Evolutionary conservation across 1,140 invertebrate species (phyloP).

Genomic region (Trichonephila clavipes): DNA sequence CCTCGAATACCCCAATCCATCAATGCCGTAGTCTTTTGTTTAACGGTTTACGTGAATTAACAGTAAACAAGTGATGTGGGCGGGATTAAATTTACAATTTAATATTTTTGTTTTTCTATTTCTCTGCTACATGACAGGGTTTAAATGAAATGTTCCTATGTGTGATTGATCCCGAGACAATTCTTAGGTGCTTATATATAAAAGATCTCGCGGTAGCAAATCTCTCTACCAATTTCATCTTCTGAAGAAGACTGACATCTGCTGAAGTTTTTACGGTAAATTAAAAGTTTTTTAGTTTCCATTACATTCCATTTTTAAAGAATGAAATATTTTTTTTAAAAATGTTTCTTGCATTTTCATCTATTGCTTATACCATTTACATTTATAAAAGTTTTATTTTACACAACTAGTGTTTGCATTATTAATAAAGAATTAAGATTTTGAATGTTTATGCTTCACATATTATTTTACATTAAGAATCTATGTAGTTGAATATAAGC

Average conservation of each 20-base stretch:
- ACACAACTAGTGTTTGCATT: too few species aligned
- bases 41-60: background rate
- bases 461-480: too few species aligned
- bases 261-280: background rate
- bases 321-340: too few species aligned
- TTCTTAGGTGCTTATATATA: background rate
- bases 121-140: background rate
- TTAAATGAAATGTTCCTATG: background rate
- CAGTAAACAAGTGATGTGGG: background rate
- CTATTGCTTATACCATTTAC: too few species aligned
- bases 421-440: too few species aligned
- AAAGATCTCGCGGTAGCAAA: background rate
- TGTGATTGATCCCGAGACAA: background rate
- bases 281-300: too few species aligned
- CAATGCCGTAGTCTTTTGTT: background rate
- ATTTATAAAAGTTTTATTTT: too few species aligned
- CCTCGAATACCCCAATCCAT: background rate
- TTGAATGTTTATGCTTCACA: too few species aligned
- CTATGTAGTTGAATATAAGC: too few species aligned
- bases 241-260: background rate
- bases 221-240: background rate
- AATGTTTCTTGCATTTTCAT: too few species aligned
- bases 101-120: background rate
- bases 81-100: background rate
- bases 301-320: too few species aligned